phyloP scores from a whole-genome alignment of 23 tunicate species.

The Oikopleura dioica region DNA sequence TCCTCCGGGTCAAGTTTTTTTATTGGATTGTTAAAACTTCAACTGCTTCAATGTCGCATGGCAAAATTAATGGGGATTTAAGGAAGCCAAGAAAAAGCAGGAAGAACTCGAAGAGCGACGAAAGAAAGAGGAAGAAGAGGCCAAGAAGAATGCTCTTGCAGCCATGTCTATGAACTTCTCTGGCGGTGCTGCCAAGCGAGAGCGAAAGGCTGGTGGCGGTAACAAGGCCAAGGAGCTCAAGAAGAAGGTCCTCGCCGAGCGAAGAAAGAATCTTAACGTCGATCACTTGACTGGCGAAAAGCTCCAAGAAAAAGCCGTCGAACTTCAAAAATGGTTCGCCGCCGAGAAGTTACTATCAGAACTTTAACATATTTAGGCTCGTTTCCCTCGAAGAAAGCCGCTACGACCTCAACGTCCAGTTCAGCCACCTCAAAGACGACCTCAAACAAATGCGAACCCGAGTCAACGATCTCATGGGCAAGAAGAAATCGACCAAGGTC shows the following conservation, averaged over 20 bases:
- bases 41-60: not conserved
- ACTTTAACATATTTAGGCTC: not conserved
- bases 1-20: not conserved
- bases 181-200: not conserved
- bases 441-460: not conserved
- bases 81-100: not conserved
- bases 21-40: not conserved
- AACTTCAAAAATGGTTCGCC: slow-evolving; percentile 2
- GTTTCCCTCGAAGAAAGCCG: not conserved
- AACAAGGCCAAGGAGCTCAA: not conserved
- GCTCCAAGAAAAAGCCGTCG: slow-evolving; percentile 11
- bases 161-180: slow-evolving; percentile 12
- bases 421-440: not conserved
- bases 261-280: not conserved
- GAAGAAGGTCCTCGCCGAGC: slow-evolving; percentile 12
- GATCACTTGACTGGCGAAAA: slow-evolving; percentile 11
- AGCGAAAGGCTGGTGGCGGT: not conserved
- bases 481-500: not conserved
- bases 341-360: not conserved
- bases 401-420: not conserved
- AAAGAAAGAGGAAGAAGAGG: not conserved
- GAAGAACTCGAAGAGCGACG: not conserved
- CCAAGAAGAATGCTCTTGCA: not conserved
- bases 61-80: not conserved
- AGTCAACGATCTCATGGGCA: slow-evolving; percentile 13